phyloP scores from a whole-genome alignment of 1,140 invertebrate genomes.

The Dinoponera quadriceps region DNA sequence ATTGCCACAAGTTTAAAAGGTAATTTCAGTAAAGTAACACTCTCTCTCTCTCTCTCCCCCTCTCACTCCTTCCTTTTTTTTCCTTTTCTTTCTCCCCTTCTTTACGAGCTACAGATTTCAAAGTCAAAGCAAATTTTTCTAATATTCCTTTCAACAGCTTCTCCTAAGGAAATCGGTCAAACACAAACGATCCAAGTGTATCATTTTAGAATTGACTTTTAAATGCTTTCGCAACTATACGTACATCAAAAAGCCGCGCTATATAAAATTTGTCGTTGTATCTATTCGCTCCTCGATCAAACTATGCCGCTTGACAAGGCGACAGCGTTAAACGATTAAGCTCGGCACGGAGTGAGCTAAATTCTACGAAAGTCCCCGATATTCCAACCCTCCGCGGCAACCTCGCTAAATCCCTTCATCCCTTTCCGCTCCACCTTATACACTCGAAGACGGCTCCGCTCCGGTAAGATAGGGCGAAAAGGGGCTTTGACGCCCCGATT shows the following conservation, averaged over 20 bases:
- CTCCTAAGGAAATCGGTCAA: no score
- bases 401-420: conserved; percentile 52
- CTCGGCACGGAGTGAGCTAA: conserved; percentile 21
- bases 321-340: conserved; percentile 70
- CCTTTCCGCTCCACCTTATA: conserved; percentile 11
- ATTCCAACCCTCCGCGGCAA: conserved; percentile 38
- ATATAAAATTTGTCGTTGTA: conserved; percentile 13
- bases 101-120: no score
- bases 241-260: no score
- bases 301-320: conserved; percentile 40
- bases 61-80: no score
- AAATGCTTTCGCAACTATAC: background rate
- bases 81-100: no score
- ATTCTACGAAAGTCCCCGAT: conserved; percentile 40
- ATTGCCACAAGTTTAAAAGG: no score
- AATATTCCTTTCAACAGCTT: no score
- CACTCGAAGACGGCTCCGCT: conserved; percentile 32
- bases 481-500: conserved; percentile 81
- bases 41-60: background rate
- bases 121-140: no score
- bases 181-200: no score
- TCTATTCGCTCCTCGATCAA: conserved; percentile 40
- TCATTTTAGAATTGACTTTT: no score
- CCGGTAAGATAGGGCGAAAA: conserved; percentile 19
- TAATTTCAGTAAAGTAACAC: no score